These are phyloP conservation scores for Falco peregrinus DNA, from an alignment of 2,797 vertebrate genomes.

Conservation along the genomic window DNA sequence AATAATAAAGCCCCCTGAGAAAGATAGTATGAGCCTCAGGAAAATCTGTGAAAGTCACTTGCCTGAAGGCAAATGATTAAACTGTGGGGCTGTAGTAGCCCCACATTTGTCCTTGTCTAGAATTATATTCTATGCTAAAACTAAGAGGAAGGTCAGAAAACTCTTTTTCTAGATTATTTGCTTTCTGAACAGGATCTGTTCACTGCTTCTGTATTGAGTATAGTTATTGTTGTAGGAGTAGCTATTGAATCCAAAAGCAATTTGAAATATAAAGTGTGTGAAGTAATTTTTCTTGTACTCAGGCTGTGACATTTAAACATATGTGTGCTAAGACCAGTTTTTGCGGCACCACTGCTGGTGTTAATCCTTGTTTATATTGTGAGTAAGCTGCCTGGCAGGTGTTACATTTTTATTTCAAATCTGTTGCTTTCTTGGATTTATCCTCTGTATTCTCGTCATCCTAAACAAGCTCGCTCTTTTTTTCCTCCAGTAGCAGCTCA, in stretches of 20 bases:
- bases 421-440: conserved; percentile 18
- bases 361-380: conserved; percentile 51
- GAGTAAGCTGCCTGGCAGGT: not conserved
- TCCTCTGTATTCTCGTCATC: not conserved
- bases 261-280: not conserved
- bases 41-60: not conserved
- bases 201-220: not conserved
- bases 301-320: not conserved
- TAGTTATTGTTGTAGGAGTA: not conserved
- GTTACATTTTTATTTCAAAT: conserved; percentile 40
- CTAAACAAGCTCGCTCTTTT: not conserved
- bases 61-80: not conserved
- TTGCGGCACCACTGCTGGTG: not conserved
- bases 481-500: not conserved
- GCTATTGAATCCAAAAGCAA: not conserved
- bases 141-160: not conserved
- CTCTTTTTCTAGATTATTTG: not conserved
- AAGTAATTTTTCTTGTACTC: conserved; percentile 18
- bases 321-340: not conserved
- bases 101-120: not conserved
- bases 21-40: not conserved
- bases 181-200: not conserved
- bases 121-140: not conserved
- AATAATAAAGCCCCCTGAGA: not conserved
- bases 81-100: not conserved